Base-by-base conservation (phyloP, 1,140 invertebrate genomes). In the Hypsibius dujardini region DNA sequence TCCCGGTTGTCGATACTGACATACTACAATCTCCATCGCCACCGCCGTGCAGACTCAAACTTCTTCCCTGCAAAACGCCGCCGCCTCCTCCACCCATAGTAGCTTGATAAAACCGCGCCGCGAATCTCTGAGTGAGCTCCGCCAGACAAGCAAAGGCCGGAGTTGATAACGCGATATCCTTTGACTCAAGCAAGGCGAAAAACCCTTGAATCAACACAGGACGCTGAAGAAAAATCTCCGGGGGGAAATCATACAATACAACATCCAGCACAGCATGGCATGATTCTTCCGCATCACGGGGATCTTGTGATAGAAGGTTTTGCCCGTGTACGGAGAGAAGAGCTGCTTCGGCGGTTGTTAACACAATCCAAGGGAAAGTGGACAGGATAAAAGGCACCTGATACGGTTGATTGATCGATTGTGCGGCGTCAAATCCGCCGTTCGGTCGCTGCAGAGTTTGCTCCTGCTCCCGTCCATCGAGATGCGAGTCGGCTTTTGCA, bases 301-400 rank as follows among this genome's bases (percentile, higher is more conserved):
- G 12, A 42, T 67, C 62, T 3, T 67, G 12, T 42, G 62, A 67
- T 12, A 42, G 45, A 14, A 67, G 45, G 7, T 14, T 7, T 42
- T 67, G 62, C 3, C 12, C 62, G 45, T 42, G 42, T 12, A 3
- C 7, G 7, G 7, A 14, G 7, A 67, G 62, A 3, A 67, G 62
- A 12, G 12, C 12, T 12, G 3, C 3, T 14, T 67, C 62, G 42
- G 3, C 3, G 42, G 3, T 7, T 12, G 62, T 14, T 3, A 67
- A 3, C 45, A 3, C 62, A 42, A 67, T 67, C 62, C 62, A 67
- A 42, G 62, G 62, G 42, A 67, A 67, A 42, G 62, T 67, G 62
- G 62, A 7, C 7, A 67, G 7, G 62, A 42, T 42, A 42, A 67
- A 67, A 3, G 62, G 62, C 7, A 7, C 50, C 50, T 56, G 7